Conservation (phyloP, 1,140 invertebrate genomes). For the Araneus ventricosus region DNA sequence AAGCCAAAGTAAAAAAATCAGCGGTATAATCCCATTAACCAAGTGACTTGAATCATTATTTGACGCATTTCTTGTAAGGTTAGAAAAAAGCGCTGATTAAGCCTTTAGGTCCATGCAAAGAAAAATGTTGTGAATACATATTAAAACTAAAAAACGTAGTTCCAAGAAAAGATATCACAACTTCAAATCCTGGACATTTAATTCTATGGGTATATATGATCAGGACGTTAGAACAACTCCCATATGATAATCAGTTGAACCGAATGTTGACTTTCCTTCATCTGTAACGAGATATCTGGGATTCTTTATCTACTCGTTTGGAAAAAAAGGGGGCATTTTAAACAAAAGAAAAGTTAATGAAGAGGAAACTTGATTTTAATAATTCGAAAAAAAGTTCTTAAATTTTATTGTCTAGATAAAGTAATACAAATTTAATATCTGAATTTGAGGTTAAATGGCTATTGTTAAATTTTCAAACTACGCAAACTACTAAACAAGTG, state of each 20-base stretch:
- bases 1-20: conserved; percentile 10
- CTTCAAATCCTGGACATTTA: background rate
- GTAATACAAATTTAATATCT: background rate
- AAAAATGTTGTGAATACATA: conserved; percentile 34
- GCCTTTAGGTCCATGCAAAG: conserved; percentile 34
- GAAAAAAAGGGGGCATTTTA: background rate
- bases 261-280: background rate
- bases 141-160: conserved; percentile 41
- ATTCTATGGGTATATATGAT: conserved; percentile 22
- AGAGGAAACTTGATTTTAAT: background rate
- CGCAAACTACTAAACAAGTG: background rate
- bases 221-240: background rate
- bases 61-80: conserved; percentile 38
- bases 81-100: conserved; percentile 45
- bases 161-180: background rate
- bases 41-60: conserved; percentile 71
- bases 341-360: background rate
- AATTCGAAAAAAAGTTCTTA: background rate
- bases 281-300: conserved; percentile 16
- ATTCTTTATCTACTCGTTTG: conserved; percentile 6
- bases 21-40: conserved; percentile 66
- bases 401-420: background rate
- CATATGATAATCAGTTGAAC: conserved; percentile 20
- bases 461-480: background rate
- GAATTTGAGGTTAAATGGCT: background rate